A percentile compares a stretch with the other conserved stretches of the same genome.
These are phyloP conservation scores for Tipula helvola DNA, from an alignment of 2,888 invertebrate species.

Conservation along the genomic window DNA sequence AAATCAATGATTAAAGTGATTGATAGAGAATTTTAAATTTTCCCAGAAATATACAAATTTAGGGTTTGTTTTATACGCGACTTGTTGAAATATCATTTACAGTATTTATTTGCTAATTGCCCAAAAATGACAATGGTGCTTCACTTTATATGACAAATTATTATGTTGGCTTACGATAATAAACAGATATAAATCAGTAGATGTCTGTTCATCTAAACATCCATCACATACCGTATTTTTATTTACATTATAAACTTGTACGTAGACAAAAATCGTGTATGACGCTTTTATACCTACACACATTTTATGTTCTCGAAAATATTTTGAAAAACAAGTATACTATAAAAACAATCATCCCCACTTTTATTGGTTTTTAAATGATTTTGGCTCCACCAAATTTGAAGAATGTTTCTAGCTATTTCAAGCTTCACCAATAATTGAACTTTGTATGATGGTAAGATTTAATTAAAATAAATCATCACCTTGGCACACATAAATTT, in stretches of 20 bases:
- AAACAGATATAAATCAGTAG: not conserved
- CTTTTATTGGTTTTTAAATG: not conserved
- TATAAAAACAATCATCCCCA: not conserved
- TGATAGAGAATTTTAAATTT: not conserved
- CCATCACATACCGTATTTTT: not conserved
- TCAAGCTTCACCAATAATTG: not conserved
- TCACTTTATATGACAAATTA: not conserved
- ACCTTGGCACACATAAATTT: too few relatives aligned
- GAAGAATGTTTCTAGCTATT: not conserved
- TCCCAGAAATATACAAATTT: not conserved
- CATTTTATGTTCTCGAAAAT: not conserved
- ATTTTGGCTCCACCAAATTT: not conserved
- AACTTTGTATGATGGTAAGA: too few relatives aligned
- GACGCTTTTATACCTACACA: not conserved
- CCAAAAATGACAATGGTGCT: not conserved
- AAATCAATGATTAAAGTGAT: not conserved
- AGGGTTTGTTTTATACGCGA: not conserved
- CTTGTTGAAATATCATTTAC: not conserved
- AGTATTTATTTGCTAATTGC: not conserved
- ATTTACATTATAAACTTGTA: not conserved
- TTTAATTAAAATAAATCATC: too few relatives aligned
- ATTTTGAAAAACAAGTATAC: not conserved
- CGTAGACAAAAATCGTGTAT: not conserved
- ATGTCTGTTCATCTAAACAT: not conserved
- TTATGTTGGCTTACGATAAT: not conserved